These are phyloP conservation scores for Vanessa tameamea DNA, from an alignment of 1,140 invertebrate genomes.

Conservation along the genomic window DNA sequence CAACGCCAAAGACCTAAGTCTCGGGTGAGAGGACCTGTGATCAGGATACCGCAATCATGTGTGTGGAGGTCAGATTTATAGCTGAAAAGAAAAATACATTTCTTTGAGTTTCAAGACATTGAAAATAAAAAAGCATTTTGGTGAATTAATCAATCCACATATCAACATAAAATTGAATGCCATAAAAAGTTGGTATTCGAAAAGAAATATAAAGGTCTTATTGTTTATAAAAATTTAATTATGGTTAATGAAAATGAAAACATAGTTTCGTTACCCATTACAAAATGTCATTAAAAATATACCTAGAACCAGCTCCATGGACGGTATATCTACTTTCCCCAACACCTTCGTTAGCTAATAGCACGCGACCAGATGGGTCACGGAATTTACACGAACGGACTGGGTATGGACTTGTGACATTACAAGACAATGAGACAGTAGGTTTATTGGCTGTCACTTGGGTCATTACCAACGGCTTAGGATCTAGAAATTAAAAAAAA, in stretches of 20 bases:
- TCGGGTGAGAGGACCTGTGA: conserved; percentile 43
- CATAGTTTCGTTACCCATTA: background rate
- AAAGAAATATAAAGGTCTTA: no score
- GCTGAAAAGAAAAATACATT: conserved; percentile 36
- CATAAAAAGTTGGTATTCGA: no score
- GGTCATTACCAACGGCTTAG: conserved; percentile 48
- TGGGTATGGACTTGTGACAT: conserved; percentile 35
- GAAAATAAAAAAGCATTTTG: no score
- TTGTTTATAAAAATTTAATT: no score
- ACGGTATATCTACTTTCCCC: conserved; percentile 57
- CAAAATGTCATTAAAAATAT: background rate
- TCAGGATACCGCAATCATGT: conserved; percentile 55
- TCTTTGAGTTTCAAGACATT: no score
- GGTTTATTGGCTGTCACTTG: conserved; percentile 43
- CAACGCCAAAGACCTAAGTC: conserved; percentile 70
- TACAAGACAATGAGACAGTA: conserved; percentile 50
- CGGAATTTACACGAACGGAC: conserved; percentile 62
- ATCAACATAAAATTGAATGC: no score
- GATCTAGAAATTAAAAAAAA: conserved; percentile 33
- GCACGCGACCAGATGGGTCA: conserved; percentile 49
- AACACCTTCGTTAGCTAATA: conserved; percentile 56
- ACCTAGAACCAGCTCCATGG: conserved; percentile 53
- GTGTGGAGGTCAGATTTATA: conserved; percentile 39
- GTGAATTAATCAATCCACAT: no score
- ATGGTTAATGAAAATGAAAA: background rate